These are phyloP conservation scores for Caenorhabditis briggsae DNA, from an alignment of 1,140 invertebrate genomes.

Conservation along the genomic window DNA sequence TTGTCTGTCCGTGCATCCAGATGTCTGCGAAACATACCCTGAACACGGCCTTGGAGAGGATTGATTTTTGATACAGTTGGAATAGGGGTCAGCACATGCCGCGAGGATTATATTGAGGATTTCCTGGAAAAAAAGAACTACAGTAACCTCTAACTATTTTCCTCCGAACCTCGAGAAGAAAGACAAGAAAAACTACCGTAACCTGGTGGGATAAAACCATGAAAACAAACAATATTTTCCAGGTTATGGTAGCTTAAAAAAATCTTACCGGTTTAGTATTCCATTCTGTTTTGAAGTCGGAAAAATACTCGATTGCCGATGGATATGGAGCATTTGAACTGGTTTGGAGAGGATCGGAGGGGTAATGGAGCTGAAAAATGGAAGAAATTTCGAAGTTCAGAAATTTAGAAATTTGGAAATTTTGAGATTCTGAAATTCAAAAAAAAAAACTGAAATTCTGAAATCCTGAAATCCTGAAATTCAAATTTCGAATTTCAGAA, in stretches of 20 bases:
- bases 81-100: not conserved
- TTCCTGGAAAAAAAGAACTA: not conserved
- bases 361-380: not conserved
- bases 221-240: too few species aligned
- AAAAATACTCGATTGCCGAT: slow-evolving; percentile 6
- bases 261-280: slow-evolving; percentile 20
- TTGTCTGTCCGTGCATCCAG: not conserved
- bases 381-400: not conserved
- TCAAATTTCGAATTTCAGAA: too few species aligned
- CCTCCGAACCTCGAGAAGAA: too few species aligned
- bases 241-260: not conserved
- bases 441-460: too few species aligned
- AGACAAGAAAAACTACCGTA: too few species aligned
- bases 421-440: too few species aligned
- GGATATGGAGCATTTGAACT: not conserved
- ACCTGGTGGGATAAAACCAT: too few species aligned
- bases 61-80: not conserved
- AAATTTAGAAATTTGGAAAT: not conserved
- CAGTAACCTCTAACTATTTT: too few species aligned
- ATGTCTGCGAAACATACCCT: not conserved
- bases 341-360: slow-evolving; percentile 4
- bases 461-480: too few species aligned
- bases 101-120: slow-evolving; percentile 46
- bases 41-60: slow-evolving; percentile 19
- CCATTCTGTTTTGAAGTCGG: not conserved